These are phyloP conservation scores for Podiceps cristatus DNA, from an alignment of 2,113 vertebrate species.

Conservation along the genomic window DNA sequence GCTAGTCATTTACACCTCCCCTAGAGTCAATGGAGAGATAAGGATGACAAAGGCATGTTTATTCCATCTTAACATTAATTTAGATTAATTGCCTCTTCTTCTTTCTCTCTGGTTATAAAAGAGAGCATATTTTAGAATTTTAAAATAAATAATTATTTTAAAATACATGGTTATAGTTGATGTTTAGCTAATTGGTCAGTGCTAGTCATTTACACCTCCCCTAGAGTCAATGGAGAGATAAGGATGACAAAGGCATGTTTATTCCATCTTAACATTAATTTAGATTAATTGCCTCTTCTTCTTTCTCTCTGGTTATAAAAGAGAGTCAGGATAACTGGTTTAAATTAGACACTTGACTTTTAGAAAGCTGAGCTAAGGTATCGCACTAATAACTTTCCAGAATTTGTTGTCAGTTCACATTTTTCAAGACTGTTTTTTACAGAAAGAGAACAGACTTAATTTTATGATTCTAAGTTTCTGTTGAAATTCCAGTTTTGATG, in stretches of 20 bases:
- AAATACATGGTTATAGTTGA: neutral
- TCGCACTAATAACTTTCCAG: neutral
- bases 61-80: neutral
- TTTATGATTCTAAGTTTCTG: neutral
- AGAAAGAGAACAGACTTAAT: neutral
- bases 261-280: neutral
- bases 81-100: neutral
- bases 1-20: neutral
- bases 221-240: neutral
- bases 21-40: neutral
- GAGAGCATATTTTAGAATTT: neutral
- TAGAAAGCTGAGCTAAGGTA: neutral
- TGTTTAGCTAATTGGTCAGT: neutral
- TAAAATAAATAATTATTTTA: neutral
- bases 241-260: neutral
- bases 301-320: neutral
- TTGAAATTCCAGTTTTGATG: neutral
- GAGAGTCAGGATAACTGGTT: neutral
- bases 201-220: neutral
- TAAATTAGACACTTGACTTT: neutral
- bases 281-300: neutral
- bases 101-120: neutral
- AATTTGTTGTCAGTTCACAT: neutral
- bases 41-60: neutral
- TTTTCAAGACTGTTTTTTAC: neutral